A percentile compares a stretch with the other conserved stretches of the same genome.
Conservation (phyloP, 2,888 invertebrate genomes). For the Lapara coniferarum region DNA sequence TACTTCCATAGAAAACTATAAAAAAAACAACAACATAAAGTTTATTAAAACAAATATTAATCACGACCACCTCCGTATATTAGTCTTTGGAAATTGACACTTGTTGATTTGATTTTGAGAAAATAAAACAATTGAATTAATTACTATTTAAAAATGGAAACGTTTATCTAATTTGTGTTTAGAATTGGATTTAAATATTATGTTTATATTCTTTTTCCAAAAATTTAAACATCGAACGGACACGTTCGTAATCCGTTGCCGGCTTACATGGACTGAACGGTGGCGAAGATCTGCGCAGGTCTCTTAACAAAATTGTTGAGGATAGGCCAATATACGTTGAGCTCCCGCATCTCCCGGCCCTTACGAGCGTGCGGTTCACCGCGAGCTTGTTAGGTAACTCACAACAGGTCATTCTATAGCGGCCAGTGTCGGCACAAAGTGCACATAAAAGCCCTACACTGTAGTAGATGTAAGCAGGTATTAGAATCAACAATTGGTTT, state of each 20-base stretch:
- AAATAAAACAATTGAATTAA: not conserved
- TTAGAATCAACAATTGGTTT: slow-evolving; percentile 76
- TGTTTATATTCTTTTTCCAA: slow-evolving; percentile 23
- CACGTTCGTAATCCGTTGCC: slow-evolving; percentile 54
- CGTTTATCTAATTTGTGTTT: slow-evolving; percentile 1
- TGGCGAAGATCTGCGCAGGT: slow-evolving; percentile 63
- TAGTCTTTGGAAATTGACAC: slow-evolving; percentile 13
- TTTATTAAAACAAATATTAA: not conserved
- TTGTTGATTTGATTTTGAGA: slow-evolving; percentile 10
- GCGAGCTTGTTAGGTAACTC: slow-evolving; percentile 31
- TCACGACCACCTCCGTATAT: not conserved
- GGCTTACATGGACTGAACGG: slow-evolving; percentile 59
- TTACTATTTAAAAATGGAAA: not conserved
- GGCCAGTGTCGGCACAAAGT: slow-evolving; percentile 47
- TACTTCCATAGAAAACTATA: slow-evolving; percentile 35
- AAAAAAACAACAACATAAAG: not conserved
- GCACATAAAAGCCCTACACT: slow-evolving; percentile 42
- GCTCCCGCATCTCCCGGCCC: slow-evolving; percentile 45
- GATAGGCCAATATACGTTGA: slow-evolving; percentile 47
- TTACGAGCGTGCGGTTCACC: slow-evolving; percentile 4
- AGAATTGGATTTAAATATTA: not conserved
- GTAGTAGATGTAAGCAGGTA: slow-evolving; percentile 45
- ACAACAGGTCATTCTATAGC: slow-evolving; percentile 42
- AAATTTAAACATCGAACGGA: slow-evolving; percentile 34
- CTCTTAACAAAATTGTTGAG: slow-evolving; percentile 53